These are phyloP conservation scores for Pristionchus japonicus DNA, from an alignment of 2,888 invertebrate genomes.

Conservation along the genomic window DNA sequence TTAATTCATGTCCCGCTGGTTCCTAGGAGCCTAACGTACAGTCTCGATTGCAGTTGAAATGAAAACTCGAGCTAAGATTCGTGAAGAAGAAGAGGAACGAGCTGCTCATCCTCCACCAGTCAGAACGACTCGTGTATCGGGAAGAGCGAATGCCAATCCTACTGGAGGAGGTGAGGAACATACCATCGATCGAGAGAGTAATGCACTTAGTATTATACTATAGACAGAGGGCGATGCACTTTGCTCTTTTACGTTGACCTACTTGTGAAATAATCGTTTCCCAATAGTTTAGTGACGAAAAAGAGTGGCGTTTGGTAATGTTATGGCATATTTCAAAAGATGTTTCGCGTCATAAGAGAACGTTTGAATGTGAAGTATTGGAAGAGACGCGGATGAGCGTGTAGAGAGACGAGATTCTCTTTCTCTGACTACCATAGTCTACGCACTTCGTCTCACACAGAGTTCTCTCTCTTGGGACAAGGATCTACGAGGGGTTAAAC, in stretches of 20 bases:
- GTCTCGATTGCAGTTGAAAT: not conserved
- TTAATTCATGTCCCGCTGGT: not conserved
- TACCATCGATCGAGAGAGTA: not conserved
- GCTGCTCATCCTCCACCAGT: not conserved
- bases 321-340: not conserved
- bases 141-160: not conserved
- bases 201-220: not conserved
- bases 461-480: not conserved
- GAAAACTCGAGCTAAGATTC: not conserved
- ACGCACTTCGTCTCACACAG: not conserved
- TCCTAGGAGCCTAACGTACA: not conserved
- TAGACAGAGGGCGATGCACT: not conserved
- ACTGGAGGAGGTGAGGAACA: not conserved
- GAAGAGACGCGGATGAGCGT: not conserved
- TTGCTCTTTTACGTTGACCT: not conserved
- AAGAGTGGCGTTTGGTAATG: not conserved
- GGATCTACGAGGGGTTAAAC: not conserved
- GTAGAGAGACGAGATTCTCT: not conserved
- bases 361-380: not conserved
- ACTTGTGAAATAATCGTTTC: not conserved
- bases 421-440: conserved; percentile 16
- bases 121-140: not conserved
- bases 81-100: not conserved
- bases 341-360: not conserved
- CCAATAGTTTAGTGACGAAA: not conserved